phyloP scores from a whole-genome alignment of 2,888 invertebrate species.

The Anorthoa munda region DNA sequence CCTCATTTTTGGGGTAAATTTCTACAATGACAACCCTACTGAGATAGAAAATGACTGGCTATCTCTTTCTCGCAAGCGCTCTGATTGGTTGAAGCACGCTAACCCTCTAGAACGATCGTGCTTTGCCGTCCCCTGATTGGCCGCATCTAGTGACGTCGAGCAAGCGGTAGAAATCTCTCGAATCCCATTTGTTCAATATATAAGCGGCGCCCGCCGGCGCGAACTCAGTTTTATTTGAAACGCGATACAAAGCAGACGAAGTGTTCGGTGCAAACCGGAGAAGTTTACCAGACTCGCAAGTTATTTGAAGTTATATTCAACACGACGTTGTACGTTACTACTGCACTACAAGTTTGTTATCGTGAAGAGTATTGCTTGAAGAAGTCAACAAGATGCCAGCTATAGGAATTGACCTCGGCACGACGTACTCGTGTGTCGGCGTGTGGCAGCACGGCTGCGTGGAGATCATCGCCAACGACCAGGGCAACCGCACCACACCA shows the following conservation, averaged over 20 bases:
- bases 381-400: conserved; percentile 90
- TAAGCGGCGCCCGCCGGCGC: conserved; percentile 74
- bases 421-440: conserved; percentile 91
- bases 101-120: conserved; percentile 75
- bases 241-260: conserved; percentile 75
- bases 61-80: conserved; percentile 58
- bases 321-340: conserved; percentile 15
- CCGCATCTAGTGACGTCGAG: conserved; percentile 56
- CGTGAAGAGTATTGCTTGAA: conserved; percentile 56
- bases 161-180: conserved; percentile 75
- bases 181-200: conserved; percentile 77
- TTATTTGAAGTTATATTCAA: conserved; percentile 27
- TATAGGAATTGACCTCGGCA: conserved; percentile 90
- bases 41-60: conserved; percentile 26
- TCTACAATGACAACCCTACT: conserved; percentile 45
- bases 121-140: conserved; percentile 73
- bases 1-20: conserved; percentile 53
- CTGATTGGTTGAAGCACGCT: conserved; percentile 70
- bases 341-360: conserved; percentile 28
- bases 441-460: conserved; percentile 93
- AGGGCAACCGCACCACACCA: conserved; percentile 94
- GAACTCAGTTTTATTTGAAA: conserved; percentile 83
- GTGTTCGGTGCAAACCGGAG: conserved; percentile 77
- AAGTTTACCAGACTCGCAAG: conserved; percentile 61
- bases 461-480: conserved; percentile 93